A percentile compares a stretch with the other conserved stretches of the same genome.
Evolutionary conservation across 2,888 invertebrate genomes (phyloP).

Genomic region (Dastarcus helophoroides): DNA sequence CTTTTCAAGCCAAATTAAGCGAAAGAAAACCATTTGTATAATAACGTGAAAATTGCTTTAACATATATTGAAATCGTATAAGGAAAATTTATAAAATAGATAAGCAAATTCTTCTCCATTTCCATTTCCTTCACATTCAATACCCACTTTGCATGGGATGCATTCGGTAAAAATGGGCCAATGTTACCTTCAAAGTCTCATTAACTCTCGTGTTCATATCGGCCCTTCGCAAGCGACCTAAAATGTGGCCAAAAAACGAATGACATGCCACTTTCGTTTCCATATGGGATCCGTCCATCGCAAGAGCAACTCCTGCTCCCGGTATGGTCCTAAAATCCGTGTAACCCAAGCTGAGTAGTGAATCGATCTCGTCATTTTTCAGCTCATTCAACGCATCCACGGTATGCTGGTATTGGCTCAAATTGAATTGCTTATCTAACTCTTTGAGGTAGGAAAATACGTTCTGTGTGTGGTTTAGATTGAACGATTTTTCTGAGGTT

Average conservation of each 20-base stretch:
- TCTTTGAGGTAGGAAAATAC: slow-evolving; percentile 3
- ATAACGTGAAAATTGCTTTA: too few relatives aligned
- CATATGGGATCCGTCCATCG: slow-evolving; percentile 33
- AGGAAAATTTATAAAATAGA: too few relatives aligned
- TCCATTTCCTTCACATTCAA: too few relatives aligned
- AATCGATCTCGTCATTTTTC: slow-evolving; percentile 8
- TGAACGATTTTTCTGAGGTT: slow-evolving; percentile 6
- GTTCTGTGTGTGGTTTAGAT: slow-evolving; percentile 5
- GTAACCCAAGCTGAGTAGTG: slow-evolving; percentile 16
- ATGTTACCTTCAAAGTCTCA: slow-evolving; percentile 7
- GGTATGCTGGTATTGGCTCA: slow-evolving; percentile 1
- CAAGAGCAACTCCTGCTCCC: slow-evolving; percentile 28
- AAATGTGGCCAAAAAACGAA: slow-evolving; percentile 34
- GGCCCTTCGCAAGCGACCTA: slow-evolving; percentile 23
- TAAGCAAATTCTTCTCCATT: too few relatives aligned
- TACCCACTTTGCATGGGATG: too few relatives aligned
- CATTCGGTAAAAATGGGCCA: too few relatives aligned
- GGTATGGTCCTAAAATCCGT: slow-evolving; percentile 23
- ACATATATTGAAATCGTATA: too few relatives aligned
- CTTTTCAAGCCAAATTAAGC: too few relatives aligned
- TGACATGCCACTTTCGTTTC: slow-evolving; percentile 35
- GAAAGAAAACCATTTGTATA: too few relatives aligned
- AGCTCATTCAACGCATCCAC: slow-evolving; percentile 5
- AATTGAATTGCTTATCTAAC: neutral
- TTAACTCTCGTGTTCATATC: slow-evolving; percentile 6